These are phyloP conservation scores for Petrocephalus microphthalmus DNA, from an alignment of 2,113 vertebrate genomes.

Conservation along the genomic window DNA sequence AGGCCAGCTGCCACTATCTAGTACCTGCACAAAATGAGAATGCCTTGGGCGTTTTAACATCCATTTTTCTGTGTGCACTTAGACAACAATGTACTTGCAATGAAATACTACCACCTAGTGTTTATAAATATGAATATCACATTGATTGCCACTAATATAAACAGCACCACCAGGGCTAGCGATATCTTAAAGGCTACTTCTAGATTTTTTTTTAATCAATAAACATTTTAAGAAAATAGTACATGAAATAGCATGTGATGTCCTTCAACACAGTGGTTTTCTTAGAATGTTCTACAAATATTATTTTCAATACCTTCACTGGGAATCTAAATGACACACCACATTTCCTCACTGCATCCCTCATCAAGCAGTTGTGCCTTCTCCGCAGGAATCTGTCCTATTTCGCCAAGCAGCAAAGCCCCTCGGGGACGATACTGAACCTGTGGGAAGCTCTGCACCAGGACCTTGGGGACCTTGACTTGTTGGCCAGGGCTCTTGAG, in stretches of 20 bases:
- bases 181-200: neutral
- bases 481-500: conserved; percentile 83
- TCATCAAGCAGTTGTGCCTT: neutral
- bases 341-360: neutral
- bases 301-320: neutral
- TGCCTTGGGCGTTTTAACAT: conserved; percentile 50
- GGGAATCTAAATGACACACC: neutral
- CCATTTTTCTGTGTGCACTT: conserved; percentile 39
- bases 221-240: neutral
- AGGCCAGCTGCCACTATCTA: conserved; percentile 32
- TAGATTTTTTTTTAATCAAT: neutral
- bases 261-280: neutral
- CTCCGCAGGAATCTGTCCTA: conserved; percentile 80
- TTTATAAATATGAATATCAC: conserved; percentile 31
- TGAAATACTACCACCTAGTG: conserved; percentile 59
- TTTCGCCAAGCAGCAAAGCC: conserved; percentile 66
- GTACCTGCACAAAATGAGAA: conserved; percentile 49
- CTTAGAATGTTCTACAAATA: neutral
- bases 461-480: conserved; percentile 85
- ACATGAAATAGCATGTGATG: neutral
- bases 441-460: conserved; percentile 95
- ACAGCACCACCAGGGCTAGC: neutral
- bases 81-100: conserved; percentile 17
- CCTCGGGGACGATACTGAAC: conserved; percentile 84
- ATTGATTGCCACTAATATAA: neutral